These are phyloP conservation scores for Plutomurus gul DNA, from an alignment of 1,140 invertebrate genomes.

Conservation along the genomic window DNA sequence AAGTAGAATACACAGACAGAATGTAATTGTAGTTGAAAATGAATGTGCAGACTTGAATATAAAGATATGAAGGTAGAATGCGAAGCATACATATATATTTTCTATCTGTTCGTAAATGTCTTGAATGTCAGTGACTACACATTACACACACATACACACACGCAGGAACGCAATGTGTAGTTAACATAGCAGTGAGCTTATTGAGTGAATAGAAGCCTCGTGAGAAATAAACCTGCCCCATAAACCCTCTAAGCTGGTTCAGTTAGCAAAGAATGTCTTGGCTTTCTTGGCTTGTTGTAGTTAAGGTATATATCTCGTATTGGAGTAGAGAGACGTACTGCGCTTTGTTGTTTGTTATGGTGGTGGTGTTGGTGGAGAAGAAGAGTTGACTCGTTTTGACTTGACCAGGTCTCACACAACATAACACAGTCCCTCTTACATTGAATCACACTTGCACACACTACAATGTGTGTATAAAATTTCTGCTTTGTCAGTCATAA, in stretches of 20 bases:
- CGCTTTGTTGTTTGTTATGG: not conserved
- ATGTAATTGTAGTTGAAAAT: too few relatives aligned
- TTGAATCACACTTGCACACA: too few relatives aligned
- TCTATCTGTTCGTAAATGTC: not conserved
- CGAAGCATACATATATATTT: not conserved
- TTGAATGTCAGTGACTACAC: constrained; percentile 23
- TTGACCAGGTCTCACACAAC: not conserved
- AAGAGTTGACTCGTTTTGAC: constrained; percentile 8
- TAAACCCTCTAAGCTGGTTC: constrained; percentile 46
- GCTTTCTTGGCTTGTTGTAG: not conserved
- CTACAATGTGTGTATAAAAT: too few relatives aligned
- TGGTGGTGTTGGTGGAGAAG: not conserved
- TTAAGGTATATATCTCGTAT: too few relatives aligned
- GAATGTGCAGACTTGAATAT: too few relatives aligned
- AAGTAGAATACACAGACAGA: too few relatives aligned
- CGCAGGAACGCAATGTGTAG: not conserved
- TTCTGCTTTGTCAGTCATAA: too few relatives aligned
- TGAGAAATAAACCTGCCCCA: constrained; percentile 46
- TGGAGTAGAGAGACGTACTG: not conserved
- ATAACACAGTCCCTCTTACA: too few relatives aligned
- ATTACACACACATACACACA: too few relatives aligned
- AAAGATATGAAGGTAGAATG: not conserved
- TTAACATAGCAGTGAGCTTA: constrained; percentile 10
- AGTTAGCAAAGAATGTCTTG: constrained; percentile 21
- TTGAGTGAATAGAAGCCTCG: constrained; percentile 8